These are phyloP conservation scores for Saxicola maurus DNA, from an alignment of 2,797 vertebrate genomes.

Conservation along the genomic window DNA sequence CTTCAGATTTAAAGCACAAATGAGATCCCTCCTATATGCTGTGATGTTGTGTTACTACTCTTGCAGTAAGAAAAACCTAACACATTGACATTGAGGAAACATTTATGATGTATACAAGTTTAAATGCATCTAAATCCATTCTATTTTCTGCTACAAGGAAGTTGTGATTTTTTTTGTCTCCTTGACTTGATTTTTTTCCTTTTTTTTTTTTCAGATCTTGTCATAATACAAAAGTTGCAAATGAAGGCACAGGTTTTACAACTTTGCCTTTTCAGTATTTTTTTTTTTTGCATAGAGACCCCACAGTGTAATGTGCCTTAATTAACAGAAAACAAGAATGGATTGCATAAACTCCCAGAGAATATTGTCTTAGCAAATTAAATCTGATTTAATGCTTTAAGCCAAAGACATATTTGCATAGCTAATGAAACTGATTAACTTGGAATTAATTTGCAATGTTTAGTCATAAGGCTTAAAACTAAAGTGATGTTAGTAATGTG, in stretches of 20 bases:
- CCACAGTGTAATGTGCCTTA: neutral
- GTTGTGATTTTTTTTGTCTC: neutral
- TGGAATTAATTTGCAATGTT: slow-evolving; percentile 60
- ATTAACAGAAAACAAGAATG: slow-evolving; percentile 21
- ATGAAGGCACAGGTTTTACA: neutral
- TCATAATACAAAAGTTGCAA: neutral
- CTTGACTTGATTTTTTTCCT: neutral
- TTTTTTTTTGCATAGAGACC: neutral
- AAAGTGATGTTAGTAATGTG: slow-evolving; percentile 62
- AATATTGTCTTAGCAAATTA: slow-evolving; percentile 46
- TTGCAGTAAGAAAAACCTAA: neutral
- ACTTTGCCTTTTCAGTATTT: neutral
- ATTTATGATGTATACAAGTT: neutral
- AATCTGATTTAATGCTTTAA: slow-evolving; percentile 61
- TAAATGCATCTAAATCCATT: neutral
- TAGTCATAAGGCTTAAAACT: slow-evolving; percentile 43
- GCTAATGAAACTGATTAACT: slow-evolving; percentile 58
- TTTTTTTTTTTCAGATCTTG: neutral
- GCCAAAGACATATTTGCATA: slow-evolving; percentile 57
- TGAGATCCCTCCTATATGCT: neutral
- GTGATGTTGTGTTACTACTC: neutral
- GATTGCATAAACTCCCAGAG: neutral
- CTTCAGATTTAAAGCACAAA: neutral
- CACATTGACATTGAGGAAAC: neutral
- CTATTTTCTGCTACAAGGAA: neutral